Conservation (phyloP, 2,888 invertebrate species). For the Tipula unca region DNA sequence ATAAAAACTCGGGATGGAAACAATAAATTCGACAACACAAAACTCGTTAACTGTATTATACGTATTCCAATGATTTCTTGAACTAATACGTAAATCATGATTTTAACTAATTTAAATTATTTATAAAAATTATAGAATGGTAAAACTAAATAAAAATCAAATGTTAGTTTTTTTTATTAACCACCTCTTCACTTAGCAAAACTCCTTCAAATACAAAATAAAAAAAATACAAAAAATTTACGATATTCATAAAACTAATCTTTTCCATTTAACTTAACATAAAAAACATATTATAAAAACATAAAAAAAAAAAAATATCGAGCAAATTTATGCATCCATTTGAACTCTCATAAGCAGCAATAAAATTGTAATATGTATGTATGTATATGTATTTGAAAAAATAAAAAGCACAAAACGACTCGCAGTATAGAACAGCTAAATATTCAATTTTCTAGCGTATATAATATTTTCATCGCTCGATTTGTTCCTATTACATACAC, state of each 20-base stretch:
- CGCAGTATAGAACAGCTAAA: conserved; percentile 2
- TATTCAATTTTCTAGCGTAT: conserved; percentile 16
- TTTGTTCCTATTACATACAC: neutral
- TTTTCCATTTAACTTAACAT: conserved; percentile 8
- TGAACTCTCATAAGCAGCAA: conserved; percentile 14
- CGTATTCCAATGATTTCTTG: too few relatives aligned
- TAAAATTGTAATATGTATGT: neutral
- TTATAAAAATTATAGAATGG: too few relatives aligned
- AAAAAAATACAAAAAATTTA: neutral
- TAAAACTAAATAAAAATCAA: neutral
- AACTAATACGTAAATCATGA: too few relatives aligned
- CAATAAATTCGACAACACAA: too few relatives aligned
- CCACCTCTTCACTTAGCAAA: neutral
- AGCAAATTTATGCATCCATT: neutral
- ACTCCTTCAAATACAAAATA: neutral
- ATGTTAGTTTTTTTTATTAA: neutral
- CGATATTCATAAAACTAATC: neutral
- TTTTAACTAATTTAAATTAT: too few relatives aligned
- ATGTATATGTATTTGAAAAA: neutral
- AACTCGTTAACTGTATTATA: too few relatives aligned
- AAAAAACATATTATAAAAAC: neutral
- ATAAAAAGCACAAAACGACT: neutral
- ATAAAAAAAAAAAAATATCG: neutral
- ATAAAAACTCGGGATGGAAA: too few relatives aligned
- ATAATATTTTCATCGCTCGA: conserved; percentile 16